These are phyloP conservation scores for Protobothrops mucrosquamatus DNA, from an alignment of 2,113 vertebrate species.

Conservation along the genomic window DNA sequence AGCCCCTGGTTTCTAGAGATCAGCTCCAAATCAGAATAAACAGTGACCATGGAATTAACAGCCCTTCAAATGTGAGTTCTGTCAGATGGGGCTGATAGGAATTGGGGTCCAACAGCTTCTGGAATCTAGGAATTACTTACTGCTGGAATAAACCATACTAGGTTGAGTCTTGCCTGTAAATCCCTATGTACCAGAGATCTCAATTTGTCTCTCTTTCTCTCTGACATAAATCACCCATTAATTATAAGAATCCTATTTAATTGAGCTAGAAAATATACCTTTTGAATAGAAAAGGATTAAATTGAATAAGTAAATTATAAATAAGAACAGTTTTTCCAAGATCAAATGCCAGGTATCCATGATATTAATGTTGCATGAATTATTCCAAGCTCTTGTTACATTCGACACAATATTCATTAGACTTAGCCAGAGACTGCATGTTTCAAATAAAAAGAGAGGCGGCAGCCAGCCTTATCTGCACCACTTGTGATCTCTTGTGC, in stretches of 20 bases:
- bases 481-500: not conserved
- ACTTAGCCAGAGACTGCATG: slow-evolving; percentile 35
- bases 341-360: slow-evolving; percentile 47
- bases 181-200: not conserved
- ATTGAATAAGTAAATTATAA: not conserved
- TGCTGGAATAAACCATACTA: not conserved
- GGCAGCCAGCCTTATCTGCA: not conserved
- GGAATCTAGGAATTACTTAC: not conserved
- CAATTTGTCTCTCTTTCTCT: not conserved
- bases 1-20: not conserved
- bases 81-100: not conserved
- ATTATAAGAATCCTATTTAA: not conserved
- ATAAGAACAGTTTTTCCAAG: slow-evolving; percentile 30
- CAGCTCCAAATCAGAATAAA: not conserved
- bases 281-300: not conserved
- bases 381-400: slow-evolving; percentile 43
- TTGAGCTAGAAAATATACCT: not conserved
- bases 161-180: not conserved
- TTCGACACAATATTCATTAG: slow-evolving; percentile 43
- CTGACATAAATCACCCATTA: not conserved
- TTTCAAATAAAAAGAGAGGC: slow-evolving; percentile 28
- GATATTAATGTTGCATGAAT: slow-evolving; percentile 43
- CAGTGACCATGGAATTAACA: not conserved
- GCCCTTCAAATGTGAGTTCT: not conserved
- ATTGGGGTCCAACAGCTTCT: not conserved